Evolutionary conservation across 2,888 invertebrate species (phyloP).

Genomic region (Euclidia mi): DNA sequence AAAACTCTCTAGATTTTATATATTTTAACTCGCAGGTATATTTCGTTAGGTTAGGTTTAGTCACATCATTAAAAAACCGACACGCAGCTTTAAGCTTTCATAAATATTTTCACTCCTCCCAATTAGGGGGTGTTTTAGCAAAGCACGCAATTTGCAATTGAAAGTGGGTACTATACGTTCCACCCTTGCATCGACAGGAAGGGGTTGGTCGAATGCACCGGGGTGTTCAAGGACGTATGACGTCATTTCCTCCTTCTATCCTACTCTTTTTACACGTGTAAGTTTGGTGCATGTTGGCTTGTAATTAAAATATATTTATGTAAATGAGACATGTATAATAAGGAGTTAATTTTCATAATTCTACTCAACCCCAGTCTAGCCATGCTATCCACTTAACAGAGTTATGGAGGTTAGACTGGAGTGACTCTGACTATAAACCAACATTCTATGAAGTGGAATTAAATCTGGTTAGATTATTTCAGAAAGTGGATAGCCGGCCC

Average conservation of each 20-base stretch:
- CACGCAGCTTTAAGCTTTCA: background rate
- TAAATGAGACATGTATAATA: background rate
- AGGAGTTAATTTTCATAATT: too few species aligned
- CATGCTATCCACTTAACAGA: too few species aligned
- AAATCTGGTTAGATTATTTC: too few species aligned
- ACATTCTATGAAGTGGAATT: too few species aligned
- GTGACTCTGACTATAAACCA: too few species aligned
- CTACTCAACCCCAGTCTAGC: too few species aligned
- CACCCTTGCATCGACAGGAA: constrained; percentile 45
- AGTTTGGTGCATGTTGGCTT: background rate
- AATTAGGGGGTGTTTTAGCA: constrained; percentile 26
- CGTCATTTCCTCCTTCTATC: constrained; percentile 52
- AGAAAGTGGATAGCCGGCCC: too few species aligned
- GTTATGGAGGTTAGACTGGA: too few species aligned
- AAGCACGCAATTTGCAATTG: constrained; percentile 44
- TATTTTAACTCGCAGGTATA: too few species aligned
- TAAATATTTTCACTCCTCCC: constrained; percentile 15
- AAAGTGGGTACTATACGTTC: constrained; percentile 28
- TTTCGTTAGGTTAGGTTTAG: background rate
- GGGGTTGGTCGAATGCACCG: constrained; percentile 53
- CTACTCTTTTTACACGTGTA: constrained; percentile 15
- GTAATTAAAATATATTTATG: background rate
- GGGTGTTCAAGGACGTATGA: constrained; percentile 69
- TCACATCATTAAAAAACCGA: background rate
- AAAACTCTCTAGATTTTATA: too few species aligned